Evolutionary conservation across 2,797 vertebrate genomes (phyloP), one percentile per base, ranked within the genome.

Genomic region (Hippoglossus hippoglossus): DNA sequence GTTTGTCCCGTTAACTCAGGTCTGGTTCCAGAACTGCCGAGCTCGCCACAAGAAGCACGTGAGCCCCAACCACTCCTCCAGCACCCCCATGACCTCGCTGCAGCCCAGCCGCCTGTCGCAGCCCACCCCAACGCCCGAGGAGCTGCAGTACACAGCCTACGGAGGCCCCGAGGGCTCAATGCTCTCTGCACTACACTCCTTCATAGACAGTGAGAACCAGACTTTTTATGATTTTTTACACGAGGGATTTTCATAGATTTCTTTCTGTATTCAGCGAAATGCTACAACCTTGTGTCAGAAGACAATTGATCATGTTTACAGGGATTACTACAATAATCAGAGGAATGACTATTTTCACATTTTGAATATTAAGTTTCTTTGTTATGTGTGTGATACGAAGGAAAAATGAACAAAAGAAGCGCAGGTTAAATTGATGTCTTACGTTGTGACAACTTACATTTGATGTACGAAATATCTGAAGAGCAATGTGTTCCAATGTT

Each of bases 21-120:
- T 99, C 63, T 99, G 98, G 98, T 99, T 99, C 94, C 98, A 99
- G 88, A 99, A 99, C 74, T 99, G 98, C 85, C 91, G 98, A 88
- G 97, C 98, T 0, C 97, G 97, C 59, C 98, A 99, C 76, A 99
- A 99, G 96, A 99, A 99, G 82, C 97, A 99, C 0, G 96, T 98
- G 78, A 96, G 96, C 75, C 97, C 97, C 55, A 96, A 96, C 71
- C 97, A 97, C 85, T 95, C 93, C 22, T 91, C 89, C 21, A 86
- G 82, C 77, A 71, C 93, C 76, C 94, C 95, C 1, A 91, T 96
- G 89, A 94, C 94, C 39, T 94, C 96, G 0, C 91, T 96, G 41
- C 96, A 96, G 69, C 87, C 95, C 44, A 92, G 93, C 75, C 94
- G 96, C 80, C 93, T 97, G 81, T 95, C 97, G 47, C 96, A 96